These are phyloP conservation scores for Chaetorhynchus papuensis DNA, from an alignment of 2,113 vertebrate genomes.

Conservation along the genomic window DNA sequence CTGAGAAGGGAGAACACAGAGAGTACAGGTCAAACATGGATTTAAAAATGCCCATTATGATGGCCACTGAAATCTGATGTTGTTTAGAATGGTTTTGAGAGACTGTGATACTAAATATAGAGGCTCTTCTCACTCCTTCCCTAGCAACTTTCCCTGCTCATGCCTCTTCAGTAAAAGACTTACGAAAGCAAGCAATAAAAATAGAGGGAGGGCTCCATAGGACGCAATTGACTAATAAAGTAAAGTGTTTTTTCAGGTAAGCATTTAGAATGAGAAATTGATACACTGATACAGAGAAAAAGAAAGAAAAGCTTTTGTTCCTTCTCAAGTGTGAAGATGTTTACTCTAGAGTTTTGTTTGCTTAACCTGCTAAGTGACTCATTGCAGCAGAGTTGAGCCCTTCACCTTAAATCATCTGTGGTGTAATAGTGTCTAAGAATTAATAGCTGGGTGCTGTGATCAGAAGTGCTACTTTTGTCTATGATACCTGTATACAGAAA, in stretches of 20 bases:
- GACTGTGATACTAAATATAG: slow-evolving; percentile 2
- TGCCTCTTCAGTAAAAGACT: neutral
- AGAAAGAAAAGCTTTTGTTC: neutral
- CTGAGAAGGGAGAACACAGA: neutral
- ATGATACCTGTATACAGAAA: neutral
- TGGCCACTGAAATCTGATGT: neutral
- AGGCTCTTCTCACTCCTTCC: neutral
- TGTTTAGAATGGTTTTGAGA: neutral
- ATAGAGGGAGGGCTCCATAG: neutral
- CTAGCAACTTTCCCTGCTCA: neutral
- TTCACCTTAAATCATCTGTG: slow-evolving; percentile 21
- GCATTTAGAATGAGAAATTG: neutral
- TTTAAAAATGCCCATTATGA: neutral
- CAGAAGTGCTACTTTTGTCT: neutral
- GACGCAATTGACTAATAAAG: neutral
- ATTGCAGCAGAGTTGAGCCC: neutral
- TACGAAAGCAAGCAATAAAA: neutral
- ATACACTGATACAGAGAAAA: neutral
- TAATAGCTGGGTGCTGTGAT: neutral
- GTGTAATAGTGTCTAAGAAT: neutral
- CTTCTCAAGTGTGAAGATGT: neutral
- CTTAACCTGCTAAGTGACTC: slow-evolving; percentile 34
- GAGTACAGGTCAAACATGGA: neutral
- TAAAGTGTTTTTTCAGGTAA: neutral
- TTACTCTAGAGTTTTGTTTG: slow-evolving; percentile 31